Base-by-base conservation (phyloP, 2,888 invertebrate species). In the Eristalis arbustorum region DNA sequence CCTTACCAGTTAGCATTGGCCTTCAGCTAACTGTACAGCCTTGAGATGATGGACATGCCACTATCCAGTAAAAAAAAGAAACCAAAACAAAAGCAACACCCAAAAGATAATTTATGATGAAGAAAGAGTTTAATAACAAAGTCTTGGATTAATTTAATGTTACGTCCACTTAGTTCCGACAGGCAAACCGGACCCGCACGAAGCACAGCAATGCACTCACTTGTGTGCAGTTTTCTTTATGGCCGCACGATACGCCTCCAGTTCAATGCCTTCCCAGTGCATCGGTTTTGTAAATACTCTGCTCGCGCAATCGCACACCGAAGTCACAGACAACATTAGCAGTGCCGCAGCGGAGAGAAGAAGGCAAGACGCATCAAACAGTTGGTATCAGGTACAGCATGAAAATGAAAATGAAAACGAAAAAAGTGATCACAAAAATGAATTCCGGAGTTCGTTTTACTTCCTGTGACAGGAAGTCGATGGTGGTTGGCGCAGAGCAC, bases 261-360 rank as follows among this genome's bases (percentile, higher is more conserved):
- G 91, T 92, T 96, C 96, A 82, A 94, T 92, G 68, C 94, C 95
- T 93, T 96, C 96, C 96, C 96, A 96, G 89, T 92, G 89, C 40
- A 90, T 88, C 81, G 91, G 90, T 88, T 93, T 92, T 25, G 94
- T 89, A 88, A 93, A 93, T 72, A 92, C 90, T 40, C 95, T 93
- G 89, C 91, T 11, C 37, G 37, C 37, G 37, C 37, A 37, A 37
- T 37, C 37, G 93, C 63, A 72, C n/a, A 63, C 71, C 79, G 81
- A 89, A 89, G 89, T 89, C 91, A 89, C 89, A 89, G 89, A 89
- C 89, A 89, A 89, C 89, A 89, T 89, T 31, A 31, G 31, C 88
- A 89, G 76, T 80, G 49, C 61, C 81, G 57, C 42, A 31, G 67
- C 42, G 63, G 59, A 25, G 49, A 75, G 62, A 88, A 31, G n/a